Percentiles rank a stretch among this genome's conserved stretches.
Evolutionary conservation across 2,888 invertebrate genomes (phyloP).

Genomic region (Lasioglossum oenotherae): DNA sequence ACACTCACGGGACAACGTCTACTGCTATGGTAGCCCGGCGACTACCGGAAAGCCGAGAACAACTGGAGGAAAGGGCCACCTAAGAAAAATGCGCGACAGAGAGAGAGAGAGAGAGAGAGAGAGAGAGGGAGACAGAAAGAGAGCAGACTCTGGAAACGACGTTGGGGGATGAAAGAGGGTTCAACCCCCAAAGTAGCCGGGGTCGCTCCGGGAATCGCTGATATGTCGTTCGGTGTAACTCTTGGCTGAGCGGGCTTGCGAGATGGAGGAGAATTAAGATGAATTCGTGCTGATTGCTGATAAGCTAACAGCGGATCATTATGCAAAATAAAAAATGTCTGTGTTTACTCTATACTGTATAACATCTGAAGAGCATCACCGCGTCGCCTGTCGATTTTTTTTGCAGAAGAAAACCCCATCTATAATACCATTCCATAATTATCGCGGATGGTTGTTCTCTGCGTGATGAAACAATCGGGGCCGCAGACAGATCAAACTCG

Average conservation of each 20-base stretch:
- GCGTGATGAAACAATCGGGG: neutral
- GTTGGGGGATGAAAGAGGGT: constrained; percentile 38
- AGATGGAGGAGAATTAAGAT: neutral
- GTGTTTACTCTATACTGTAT: neutral
- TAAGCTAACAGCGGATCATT: neutral
- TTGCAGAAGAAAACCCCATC: constrained; percentile 1
- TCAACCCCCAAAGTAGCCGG: constrained; percentile 35
- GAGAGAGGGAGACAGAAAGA: constrained; percentile 18
- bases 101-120: constrained; percentile 50
- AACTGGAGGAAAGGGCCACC: constrained; percentile 70
- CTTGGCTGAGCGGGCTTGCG: constrained; percentile 16
- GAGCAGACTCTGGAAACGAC: constrained; percentile 31
- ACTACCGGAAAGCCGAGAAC: constrained; percentile 63
- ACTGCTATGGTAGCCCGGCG: constrained; percentile 11
- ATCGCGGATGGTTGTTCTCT: neutral
- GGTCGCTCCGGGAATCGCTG: constrained; percentile 58
- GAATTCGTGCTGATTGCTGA: neutral
- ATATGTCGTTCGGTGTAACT: constrained; percentile 58
- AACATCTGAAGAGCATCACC: neutral
- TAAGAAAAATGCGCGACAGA: constrained; percentile 78
- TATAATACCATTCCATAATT: constrained; percentile 12
- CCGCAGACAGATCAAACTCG: constrained; percentile 26
- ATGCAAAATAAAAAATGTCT: neutral
- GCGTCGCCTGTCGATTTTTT: neutral
- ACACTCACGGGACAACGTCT: neutral